These are phyloP conservation scores for Pseudonaja textilis DNA, from an alignment of 2,113 vertebrate species.

Conservation along the genomic window DNA sequence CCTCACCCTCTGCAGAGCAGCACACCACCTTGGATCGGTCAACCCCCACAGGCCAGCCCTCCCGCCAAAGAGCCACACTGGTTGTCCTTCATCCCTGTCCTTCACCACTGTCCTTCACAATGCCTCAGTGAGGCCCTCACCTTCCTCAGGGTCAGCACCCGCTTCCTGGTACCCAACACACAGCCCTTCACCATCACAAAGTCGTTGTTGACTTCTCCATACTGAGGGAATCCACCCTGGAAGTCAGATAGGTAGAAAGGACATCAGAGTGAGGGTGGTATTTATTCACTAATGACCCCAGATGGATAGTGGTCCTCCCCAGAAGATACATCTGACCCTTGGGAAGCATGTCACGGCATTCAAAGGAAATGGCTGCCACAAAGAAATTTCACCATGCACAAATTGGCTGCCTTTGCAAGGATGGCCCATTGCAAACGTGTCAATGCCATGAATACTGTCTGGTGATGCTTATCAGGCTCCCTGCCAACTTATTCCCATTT, in stretches of 20 bases:
- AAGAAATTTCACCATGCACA: neutral
- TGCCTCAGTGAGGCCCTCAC: conserved; percentile 50
- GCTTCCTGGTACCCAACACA: conserved; percentile 77
- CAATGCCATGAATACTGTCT: neutral
- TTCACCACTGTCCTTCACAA: rapidly evolving
- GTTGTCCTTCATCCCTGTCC: neutral
- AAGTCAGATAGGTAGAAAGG: conserved; percentile 5
- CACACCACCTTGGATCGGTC: neutral
- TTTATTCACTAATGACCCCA: neutral
- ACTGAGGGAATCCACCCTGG: conserved; percentile 80
- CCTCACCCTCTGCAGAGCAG: neutral
- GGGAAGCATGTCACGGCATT: neutral
- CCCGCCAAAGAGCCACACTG: neutral
- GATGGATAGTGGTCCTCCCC: neutral
- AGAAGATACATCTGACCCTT: neutral
- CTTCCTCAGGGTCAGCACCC: conserved; percentile 80
- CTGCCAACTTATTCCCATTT: neutral
- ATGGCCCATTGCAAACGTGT: neutral
- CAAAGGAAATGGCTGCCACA: neutral
- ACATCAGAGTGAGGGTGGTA: neutral
- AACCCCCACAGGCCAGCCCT: neutral
- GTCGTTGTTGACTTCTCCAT: conserved; percentile 79
- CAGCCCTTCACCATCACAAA: conserved; percentile 83
- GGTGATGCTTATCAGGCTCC: neutral
- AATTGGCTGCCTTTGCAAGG: neutral